Evolutionary conservation across 2,888 invertebrate species (phyloP).

Genomic region (Thelaira solivaga): DNA sequence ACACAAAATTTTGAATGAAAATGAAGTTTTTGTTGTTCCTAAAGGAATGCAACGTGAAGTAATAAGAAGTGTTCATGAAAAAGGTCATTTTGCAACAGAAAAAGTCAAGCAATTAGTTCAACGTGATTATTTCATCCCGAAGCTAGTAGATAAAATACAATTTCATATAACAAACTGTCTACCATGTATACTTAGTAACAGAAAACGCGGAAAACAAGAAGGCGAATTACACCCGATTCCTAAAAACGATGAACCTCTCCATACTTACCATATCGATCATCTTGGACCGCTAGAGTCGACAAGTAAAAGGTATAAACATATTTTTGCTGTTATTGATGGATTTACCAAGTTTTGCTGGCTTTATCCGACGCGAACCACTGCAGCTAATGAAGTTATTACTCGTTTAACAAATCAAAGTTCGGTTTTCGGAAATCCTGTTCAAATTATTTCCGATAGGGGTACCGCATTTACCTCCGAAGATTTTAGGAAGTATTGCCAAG

Average conservation of each 20-base stretch:
- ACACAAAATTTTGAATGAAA: conserved; percentile 52
- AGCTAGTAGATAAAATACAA: not conserved
- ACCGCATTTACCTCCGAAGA: conserved; percentile 66
- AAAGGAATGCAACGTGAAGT: conserved; percentile 51
- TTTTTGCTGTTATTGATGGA: conserved; percentile 71
- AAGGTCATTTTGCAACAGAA: conserved; percentile 11
- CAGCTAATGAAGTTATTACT: conserved; percentile 68
- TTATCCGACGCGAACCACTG: conserved; percentile 69
- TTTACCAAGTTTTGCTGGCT: conserved; percentile 74
- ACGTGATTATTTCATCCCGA: not conserved
- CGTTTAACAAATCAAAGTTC: conserved; percentile 67
- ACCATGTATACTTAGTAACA: not conserved
- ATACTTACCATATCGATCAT: conserved; percentile 35
- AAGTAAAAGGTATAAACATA: conserved; percentile 59
- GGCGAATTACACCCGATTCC: conserved; percentile 36
- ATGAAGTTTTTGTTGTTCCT: conserved; percentile 55
- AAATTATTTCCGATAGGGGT: conserved; percentile 71
- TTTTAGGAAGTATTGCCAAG: conserved; percentile 70
- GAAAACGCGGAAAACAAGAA: conserved; percentile 43
- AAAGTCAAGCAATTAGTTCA: not conserved
- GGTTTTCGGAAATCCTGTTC: conserved; percentile 71
- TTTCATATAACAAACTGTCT: not conserved
- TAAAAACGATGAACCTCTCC: conserved; percentile 27
- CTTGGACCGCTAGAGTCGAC: conserved; percentile 64
- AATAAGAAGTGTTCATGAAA: conserved; percentile 57